Conservation (phyloP, 2,888 invertebrate species). For the Lycocerus yunnanus region DNA sequence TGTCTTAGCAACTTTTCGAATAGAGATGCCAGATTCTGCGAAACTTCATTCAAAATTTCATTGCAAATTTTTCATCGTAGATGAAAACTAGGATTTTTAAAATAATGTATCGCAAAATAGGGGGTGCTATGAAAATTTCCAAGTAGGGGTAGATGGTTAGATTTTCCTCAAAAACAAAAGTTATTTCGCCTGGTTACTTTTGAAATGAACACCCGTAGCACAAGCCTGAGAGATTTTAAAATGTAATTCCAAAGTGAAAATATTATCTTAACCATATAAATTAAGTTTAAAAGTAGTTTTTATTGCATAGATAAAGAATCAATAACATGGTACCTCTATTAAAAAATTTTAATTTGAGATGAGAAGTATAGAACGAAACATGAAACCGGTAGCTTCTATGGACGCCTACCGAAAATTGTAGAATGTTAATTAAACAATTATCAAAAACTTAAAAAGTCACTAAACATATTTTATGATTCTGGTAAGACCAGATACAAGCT, state of each 20-base stretch:
- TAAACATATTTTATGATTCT: slow-evolving; percentile 44
- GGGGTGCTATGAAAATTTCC: too few relatives aligned
- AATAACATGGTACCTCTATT: background rate
- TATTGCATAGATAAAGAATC: background rate
- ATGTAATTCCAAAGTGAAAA: background rate
- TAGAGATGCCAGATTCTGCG: too few relatives aligned
- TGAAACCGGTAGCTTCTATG: slow-evolving; percentile 27
- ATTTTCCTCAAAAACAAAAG: too few relatives aligned
- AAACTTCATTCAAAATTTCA: too few relatives aligned
- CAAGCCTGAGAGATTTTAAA: too few relatives aligned
- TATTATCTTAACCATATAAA: background rate
- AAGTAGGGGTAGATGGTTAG: too few relatives aligned
- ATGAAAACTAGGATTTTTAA: too few relatives aligned
- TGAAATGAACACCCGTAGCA: too few relatives aligned
- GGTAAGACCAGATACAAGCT: slow-evolving; percentile 40
- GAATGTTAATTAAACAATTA: slow-evolving; percentile 54
- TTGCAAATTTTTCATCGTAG: too few relatives aligned
- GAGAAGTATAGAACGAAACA: slow-evolving; percentile 17
- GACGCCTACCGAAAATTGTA: slow-evolving; percentile 42
- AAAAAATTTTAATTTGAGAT: background rate
- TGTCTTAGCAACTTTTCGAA: too few relatives aligned
- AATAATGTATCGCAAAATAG: too few relatives aligned
- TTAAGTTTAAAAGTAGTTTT: background rate
- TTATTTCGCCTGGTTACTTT: too few relatives aligned
- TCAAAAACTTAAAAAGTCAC: slow-evolving; percentile 44